Percentiles rank a stretch among this genome's conserved stretches.
These are phyloP conservation scores for Myiotriccus ornatus DNA, from an alignment of 2,797 vertebrate genomes.

Conservation along the genomic window DNA sequence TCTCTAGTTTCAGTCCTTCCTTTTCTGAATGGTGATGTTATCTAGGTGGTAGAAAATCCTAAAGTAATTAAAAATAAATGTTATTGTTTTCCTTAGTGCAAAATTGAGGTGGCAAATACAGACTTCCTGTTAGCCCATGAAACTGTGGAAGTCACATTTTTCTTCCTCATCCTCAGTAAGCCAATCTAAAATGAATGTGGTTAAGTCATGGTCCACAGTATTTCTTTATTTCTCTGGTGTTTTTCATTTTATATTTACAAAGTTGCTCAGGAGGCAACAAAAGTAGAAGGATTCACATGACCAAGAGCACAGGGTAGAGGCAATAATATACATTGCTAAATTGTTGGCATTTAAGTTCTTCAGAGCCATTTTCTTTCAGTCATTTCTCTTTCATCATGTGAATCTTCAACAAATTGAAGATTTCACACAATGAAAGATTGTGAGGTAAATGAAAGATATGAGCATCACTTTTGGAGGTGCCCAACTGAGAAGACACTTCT, in stretches of 20 bases:
- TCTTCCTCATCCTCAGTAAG: neutral
- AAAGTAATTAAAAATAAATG: neutral
- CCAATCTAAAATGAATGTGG: neutral
- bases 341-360: neutral
- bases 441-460: neutral
- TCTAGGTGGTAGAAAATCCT: neutral
- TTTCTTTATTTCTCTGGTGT: neutral
- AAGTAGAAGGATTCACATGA: neutral
- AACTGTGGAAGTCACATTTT: neutral
- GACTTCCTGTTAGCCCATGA: neutral
- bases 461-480: neutral
- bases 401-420: neutral
- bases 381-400: neutral
- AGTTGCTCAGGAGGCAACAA: neutral
- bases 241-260: neutral
- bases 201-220: neutral
- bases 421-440: neutral
- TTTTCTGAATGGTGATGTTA: neutral
- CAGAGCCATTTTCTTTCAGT: neutral
- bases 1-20: neutral
- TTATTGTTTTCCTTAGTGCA: neutral
- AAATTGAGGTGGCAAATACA: neutral
- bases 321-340: neutral
- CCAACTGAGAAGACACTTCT: neutral
- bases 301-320: neutral